Evolutionary conservation across 2,797 vertebrate species (phyloP), one percentile per base, ranked within the genome.

Genomic region (Xenentodon cancila): DNA sequence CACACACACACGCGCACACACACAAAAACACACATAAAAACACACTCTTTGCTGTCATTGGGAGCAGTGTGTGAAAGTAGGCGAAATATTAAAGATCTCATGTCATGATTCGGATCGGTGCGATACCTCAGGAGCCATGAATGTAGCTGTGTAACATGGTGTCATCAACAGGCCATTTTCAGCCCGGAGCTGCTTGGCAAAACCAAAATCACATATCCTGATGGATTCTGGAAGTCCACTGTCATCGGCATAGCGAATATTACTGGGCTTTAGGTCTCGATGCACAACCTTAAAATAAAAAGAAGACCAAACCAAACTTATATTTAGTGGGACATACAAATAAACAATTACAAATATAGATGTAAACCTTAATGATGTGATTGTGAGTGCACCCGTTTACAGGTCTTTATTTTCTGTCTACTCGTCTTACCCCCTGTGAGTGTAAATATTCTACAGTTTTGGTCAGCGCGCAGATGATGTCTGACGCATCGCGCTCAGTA

Each of bases 361-460:
- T 37, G 6, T 37, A 37, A 37, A 32, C 32, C 32, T 37, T 37
- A 2, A 13, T 11, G 34, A 12, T 37, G 9, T 37, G 34, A 37
- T 13, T 37, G 34, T 37, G 34, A 37, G 34, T 13, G 12, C 34
- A 11, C 45, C 20, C 3, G 48, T 53, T 50, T 17, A 7, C 1
- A 17, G 8, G 1, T 18, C n/a, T 5, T 44, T 16, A 12, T 25
- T 30, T 8, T 18, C 12, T 27, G 25, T 48, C 34, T 3, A 3
- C n/a, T 22, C 1, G 0, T 80, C 93, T 89, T 71, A 99, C 97
- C 34, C 97, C 97, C 75, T 98, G 96, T 9, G 96, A 96, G 85
- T 99, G 97, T 5, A 99, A 91, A 88, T 98, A 99, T 79, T 99
- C 97, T 87, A 98, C 93, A 11, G 97, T 98, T 88, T 93, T 97